Evolutionary conservation across 1,140 invertebrate genomes (phyloP).

Genomic region (Cecropterus lyciades): DNA sequence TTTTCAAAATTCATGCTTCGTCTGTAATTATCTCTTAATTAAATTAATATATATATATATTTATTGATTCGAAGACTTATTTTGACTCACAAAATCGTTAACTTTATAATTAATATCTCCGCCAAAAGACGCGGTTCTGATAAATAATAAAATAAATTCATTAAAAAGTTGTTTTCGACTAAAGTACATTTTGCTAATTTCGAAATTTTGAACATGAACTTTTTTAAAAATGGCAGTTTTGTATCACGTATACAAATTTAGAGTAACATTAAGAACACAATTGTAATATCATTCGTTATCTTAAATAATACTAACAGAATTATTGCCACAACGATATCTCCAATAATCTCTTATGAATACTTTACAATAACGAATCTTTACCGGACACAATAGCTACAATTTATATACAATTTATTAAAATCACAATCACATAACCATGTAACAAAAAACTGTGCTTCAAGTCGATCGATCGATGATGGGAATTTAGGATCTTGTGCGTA

Average conservation of each 20-base stretch:
- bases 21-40: not conserved
- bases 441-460: slow-evolving; percentile 41
- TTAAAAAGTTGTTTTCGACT: slow-evolving; percentile 31
- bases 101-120: slow-evolving; percentile 30
- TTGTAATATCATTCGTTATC: slow-evolving; percentile 35
- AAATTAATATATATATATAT: slow-evolving; percentile 37
- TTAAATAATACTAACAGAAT: slow-evolving; percentile 59
- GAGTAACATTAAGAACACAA: slow-evolving; percentile 67
- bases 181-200: slow-evolving; percentile 46
- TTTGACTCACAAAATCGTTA: slow-evolving; percentile 31
- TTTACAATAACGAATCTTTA: slow-evolving; percentile 52
- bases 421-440: slow-evolving; percentile 45
- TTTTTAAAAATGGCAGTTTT: slow-evolving; percentile 76
- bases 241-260: slow-evolving; percentile 78
- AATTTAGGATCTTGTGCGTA: slow-evolving; percentile 48
- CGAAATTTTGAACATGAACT: slow-evolving; percentile 54
- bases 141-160: slow-evolving; percentile 41
- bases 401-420: slow-evolving; percentile 49
- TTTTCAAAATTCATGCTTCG: slow-evolving; percentile 1
- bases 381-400: slow-evolving; percentile 44
- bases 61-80: slow-evolving; percentile 30
- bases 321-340: slow-evolving; percentile 68
- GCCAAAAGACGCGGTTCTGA: slow-evolving; percentile 49
- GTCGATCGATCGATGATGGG: slow-evolving; percentile 43
- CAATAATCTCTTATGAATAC: slow-evolving; percentile 42